phyloP scores from a whole-genome alignment of 2,888 invertebrate genomes.

The Amphipoea oculea region DNA sequence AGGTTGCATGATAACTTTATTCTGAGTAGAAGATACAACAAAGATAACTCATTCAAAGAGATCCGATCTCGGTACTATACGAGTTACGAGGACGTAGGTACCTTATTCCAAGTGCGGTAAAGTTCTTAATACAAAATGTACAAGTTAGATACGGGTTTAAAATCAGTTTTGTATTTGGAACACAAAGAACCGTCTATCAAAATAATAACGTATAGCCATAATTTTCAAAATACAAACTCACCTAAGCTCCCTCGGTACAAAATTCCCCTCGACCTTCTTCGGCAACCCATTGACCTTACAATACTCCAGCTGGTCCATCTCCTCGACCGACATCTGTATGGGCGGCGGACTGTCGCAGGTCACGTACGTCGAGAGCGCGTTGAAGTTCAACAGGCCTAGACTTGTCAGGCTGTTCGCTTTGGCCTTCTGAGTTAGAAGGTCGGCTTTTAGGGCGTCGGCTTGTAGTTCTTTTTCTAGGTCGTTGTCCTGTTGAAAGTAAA shows the following conservation, averaged over 20 bases:
- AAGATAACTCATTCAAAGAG: too few relatives aligned
- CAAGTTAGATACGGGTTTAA: too few relatives aligned
- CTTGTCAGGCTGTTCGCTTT: conserved; percentile 82
- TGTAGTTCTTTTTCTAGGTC: conserved; percentile 86
- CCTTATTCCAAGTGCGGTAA: too few relatives aligned
- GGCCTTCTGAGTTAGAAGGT: conserved; percentile 77
- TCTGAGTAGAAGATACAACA: too few relatives aligned
- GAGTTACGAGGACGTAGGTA: too few relatives aligned
- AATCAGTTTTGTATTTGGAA: too few relatives aligned
- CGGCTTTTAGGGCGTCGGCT: conserved; percentile 82
- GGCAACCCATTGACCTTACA: conserved; percentile 94
- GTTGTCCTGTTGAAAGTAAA: conserved; percentile 77
- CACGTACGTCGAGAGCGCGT: conserved; percentile 91
- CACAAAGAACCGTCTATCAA: too few relatives aligned
- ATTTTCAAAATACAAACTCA: conserved; percentile 54
- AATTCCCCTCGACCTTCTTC: conserved; percentile 92
- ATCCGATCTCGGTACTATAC: too few relatives aligned
- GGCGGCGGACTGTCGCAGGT: conserved; percentile 96
- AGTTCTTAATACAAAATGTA: too few relatives aligned
- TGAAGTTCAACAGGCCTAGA: conserved; percentile 85
- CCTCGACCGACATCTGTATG: conserved; percentile 94
- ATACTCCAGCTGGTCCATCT: conserved; percentile 93
- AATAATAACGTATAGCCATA: too few relatives aligned
- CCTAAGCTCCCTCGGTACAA: conserved; percentile 92
- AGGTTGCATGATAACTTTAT: too few relatives aligned